Conservation (phyloP, 2,113 vertebrate species). For the Herpetotheres cachinnans region DNA sequence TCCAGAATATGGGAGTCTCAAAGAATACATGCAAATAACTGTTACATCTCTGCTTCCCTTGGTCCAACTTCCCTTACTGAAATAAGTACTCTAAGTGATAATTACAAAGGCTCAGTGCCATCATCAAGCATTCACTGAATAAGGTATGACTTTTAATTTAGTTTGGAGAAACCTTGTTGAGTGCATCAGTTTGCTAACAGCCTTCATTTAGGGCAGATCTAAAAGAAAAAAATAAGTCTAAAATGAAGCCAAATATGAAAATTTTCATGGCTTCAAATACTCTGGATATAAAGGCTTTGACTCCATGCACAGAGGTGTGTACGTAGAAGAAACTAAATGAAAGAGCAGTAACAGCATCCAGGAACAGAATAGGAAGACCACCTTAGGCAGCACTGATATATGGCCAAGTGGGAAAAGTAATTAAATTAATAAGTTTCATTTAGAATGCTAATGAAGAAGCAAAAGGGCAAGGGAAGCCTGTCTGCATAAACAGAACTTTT, state of each 20-base stretch:
- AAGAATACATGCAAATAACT: neutral
- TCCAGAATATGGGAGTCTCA: neutral
- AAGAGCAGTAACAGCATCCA: neutral
- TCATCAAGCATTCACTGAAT: neutral
- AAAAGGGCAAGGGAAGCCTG: neutral
- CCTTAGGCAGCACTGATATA: neutral
- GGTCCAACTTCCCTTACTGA: neutral
- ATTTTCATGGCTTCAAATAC: neutral
- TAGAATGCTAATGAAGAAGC: neutral
- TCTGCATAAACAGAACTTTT: neutral
- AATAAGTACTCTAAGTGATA: neutral
- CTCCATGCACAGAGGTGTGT: neutral
- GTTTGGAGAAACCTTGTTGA: neutral
- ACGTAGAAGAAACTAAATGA: neutral
- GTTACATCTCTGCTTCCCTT: neutral
- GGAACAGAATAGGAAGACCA: neutral
- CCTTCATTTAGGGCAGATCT: neutral
- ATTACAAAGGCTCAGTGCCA: neutral
- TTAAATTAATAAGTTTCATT: neutral
- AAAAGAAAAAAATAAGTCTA: neutral
- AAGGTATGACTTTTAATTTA: neutral
- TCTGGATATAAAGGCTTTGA: neutral
- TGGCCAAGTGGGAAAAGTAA: neutral
- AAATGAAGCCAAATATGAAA: neutral
- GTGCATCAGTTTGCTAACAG: neutral